Conservation (phyloP, 1,140 invertebrate species). For the Cyclargus thomasi region DNA sequence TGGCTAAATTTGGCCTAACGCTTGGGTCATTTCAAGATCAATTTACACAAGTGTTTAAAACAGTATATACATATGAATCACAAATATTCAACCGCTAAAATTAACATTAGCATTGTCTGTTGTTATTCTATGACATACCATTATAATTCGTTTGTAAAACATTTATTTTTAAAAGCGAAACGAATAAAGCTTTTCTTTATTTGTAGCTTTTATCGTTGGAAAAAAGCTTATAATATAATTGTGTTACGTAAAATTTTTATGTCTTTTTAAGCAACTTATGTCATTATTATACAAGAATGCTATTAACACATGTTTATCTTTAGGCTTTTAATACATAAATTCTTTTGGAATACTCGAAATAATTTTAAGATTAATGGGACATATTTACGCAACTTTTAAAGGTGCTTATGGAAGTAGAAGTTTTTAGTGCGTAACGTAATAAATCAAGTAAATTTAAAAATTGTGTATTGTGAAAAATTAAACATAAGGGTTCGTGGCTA, state of each 20-base stretch:
- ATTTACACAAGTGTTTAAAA: conserved; percentile 2
- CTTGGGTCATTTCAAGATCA: not conserved
- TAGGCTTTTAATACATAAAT: not conserved
- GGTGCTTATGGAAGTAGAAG: not conserved
- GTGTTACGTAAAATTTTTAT: too few relatives aligned
- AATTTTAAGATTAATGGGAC: not conserved
- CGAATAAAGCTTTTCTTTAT: too few relatives aligned
- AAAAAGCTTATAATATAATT: too few relatives aligned
- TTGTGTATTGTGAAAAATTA: too few relatives aligned
- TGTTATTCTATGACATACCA: not conserved
- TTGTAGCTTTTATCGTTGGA: too few relatives aligned
- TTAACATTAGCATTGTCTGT: not conserved
- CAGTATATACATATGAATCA: not conserved
- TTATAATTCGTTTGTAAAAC: too few relatives aligned
- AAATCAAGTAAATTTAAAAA: not conserved
- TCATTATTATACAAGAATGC: not conserved
- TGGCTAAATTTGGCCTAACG: not conserved
- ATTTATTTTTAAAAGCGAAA: too few relatives aligned
- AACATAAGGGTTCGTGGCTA: too few relatives aligned
- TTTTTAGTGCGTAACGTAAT: not conserved
- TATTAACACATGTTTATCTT: not conserved
- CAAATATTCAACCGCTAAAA: not conserved
- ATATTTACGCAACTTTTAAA: not conserved
- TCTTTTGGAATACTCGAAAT: not conserved
- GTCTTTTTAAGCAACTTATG: not conserved